These are phyloP conservation scores for Dysmachus trigonus DNA, from an alignment of 2,888 invertebrate genomes.

Conservation along the genomic window DNA sequence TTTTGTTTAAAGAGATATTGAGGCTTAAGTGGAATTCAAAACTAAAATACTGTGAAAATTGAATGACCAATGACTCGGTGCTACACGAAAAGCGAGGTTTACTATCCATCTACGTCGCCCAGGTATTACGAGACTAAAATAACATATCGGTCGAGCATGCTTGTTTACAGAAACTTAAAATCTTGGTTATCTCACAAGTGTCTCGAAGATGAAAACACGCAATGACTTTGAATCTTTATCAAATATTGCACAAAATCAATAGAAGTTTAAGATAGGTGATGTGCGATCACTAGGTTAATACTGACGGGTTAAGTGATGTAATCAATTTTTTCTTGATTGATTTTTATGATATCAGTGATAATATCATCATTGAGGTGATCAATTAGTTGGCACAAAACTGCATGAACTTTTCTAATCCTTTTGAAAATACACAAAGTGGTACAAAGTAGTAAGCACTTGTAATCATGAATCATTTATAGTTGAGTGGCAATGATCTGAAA, in stretches of 20 bases:
- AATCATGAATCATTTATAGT: not conserved
- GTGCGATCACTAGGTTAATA: not conserved
- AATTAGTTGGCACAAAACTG: not conserved
- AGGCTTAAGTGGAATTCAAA: not conserved
- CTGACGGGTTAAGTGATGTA: not conserved
- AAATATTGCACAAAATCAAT: not conserved
- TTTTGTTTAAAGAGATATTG: not conserved
- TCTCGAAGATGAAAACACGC: not conserved
- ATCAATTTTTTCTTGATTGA: not conserved
- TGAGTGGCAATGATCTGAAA: too few relatives aligned
- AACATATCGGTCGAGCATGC: not conserved
- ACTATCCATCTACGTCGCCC: not conserved
- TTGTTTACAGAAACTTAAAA: not conserved
- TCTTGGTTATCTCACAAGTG: not conserved
- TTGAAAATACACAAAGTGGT: not conserved
- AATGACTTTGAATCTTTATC: not conserved
- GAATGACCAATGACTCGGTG: not conserved
- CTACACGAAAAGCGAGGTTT: not conserved
- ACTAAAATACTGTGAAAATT: not conserved
- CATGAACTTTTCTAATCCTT: not conserved
- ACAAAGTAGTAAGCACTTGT: not conserved
- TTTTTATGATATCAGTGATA: not conserved
- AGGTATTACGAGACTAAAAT: not conserved
- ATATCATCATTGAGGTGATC: not conserved
- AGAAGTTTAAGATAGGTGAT: not conserved